A percentile compares a stretch with the other conserved stretches of the same genome.
These are phyloP conservation scores for Andrena minutula DNA, from an alignment of 2,888 invertebrate genomes.

Conservation along the genomic window DNA sequence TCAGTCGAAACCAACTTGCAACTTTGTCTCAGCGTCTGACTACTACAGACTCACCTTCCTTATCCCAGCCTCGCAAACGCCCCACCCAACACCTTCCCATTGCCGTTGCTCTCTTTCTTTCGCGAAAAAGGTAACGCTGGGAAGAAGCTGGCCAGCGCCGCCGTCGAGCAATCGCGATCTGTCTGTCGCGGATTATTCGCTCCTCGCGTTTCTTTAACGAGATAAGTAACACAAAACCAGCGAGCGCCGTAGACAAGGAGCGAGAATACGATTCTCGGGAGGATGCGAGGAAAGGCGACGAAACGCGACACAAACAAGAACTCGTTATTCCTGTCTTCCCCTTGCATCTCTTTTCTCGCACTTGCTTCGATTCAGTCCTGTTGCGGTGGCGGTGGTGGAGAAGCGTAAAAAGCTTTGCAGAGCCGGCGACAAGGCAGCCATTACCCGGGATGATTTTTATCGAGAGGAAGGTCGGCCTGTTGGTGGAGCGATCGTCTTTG, in stretches of 20 bases:
- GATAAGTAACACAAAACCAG: constrained; percentile 57
- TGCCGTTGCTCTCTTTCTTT: constrained; percentile 17
- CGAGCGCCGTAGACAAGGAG: constrained; percentile 15
- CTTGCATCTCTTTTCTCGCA: not conserved
- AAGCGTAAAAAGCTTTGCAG: not conserved
- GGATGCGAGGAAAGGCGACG: not conserved
- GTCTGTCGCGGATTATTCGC: constrained; percentile 65
- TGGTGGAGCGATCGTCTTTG: not conserved
- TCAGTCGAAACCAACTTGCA: constrained; percentile 54
- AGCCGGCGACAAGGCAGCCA: too few relatives aligned
- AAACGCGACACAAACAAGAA: constrained; percentile 7
- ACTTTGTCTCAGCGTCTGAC: constrained; percentile 47
- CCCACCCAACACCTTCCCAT: not conserved
- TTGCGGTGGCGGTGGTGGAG: not conserved
- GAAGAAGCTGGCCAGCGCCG: constrained; percentile 24
- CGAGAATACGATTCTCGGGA: constrained; percentile 13
- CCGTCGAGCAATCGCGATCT: constrained; percentile 57
- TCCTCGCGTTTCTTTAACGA: constrained; percentile 60
- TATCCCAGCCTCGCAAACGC: constrained; percentile 45
- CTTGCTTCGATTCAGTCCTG: not conserved
- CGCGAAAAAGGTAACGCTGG: constrained; percentile 46
- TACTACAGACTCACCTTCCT: constrained; percentile 9
- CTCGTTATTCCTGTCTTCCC: not conserved
- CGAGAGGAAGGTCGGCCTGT: not conserved
- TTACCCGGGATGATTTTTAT: not conserved